Base-by-base conservation (phyloP, 2,113 vertebrate species). In the Athene noctua region DNA sequence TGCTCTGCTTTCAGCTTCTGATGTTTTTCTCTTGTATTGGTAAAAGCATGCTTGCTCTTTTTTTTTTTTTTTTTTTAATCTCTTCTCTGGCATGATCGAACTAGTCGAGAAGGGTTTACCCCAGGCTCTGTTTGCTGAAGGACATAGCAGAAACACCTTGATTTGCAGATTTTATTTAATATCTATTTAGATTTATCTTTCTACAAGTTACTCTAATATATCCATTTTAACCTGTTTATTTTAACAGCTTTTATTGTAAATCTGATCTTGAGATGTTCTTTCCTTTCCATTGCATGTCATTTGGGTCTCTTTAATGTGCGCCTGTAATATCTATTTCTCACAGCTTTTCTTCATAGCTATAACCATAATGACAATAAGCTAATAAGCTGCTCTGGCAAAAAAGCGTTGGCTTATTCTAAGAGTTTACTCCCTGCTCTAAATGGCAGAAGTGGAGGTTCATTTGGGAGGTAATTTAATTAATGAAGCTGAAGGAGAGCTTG, bases 311-410 rank as follows among this genome's bases (percentile, higher is more conserved):
- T 89, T 86, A 93, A 94, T 87, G 57, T 75, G 75, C 1, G 4
- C 68, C 88, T 92, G 81, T 91, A 92, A 67, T 95, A 90, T 86
- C 49, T 82, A 1, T 88, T 68, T 95, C 65, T 95, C 13, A 13
- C 73, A 81, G 92, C 66, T 86, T 81, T 96, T 87, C 78, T 94
- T 95, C 59, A 29, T 95, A 79, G 81, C 70, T 79, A 61, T 91
- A 94, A 97, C 90, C 65, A 82, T 96, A 95, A 92, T 87, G 80
- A 70, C 80, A 88, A 86, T 71, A 87, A 96, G 55, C 49, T 95
- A 93, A 90, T 91, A 83, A 87, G 86, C 59, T 66, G 77, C 70
- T 92, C 59, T 93, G 51, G 51, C 8, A 68, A 85, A 85, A 70
- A 84, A 86, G 26, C 52, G 11, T n/a, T 67, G 79, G 25, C 51